These are phyloP conservation scores for Piprites chloris DNA, from an alignment of 2,113 vertebrate species.

Conservation along the genomic window DNA sequence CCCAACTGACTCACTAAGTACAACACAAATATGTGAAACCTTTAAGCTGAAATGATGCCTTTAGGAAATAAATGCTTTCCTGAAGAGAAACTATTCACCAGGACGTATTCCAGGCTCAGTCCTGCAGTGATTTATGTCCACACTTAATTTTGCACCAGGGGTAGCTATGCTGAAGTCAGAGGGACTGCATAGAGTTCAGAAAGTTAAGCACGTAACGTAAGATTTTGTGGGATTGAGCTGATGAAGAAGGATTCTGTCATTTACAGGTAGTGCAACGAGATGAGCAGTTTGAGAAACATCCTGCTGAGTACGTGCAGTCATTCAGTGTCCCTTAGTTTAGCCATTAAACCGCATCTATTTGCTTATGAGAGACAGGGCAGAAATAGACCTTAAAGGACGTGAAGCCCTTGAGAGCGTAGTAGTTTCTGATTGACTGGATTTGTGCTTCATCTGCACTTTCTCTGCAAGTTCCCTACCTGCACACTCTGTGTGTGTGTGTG, in stretches of 20 bases:
- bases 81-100: constrained; percentile 4
- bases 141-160: not conserved
- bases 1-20: not conserved
- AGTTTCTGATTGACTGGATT: not conserved
- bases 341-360: not conserved
- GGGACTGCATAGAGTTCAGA: not conserved
- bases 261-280: not conserved
- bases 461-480: not conserved
- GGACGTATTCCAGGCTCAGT: not conserved
- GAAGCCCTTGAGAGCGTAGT: not conserved
- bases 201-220: not conserved
- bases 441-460: not conserved
- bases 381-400: not conserved
- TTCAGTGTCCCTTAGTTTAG: not conserved
- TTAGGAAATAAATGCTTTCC: constrained; percentile 27
- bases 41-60: not conserved
- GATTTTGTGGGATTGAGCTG: not conserved
- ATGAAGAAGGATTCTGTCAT: not conserved
- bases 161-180: not conserved
- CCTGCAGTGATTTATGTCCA: constrained; percentile 8
- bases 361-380: not conserved
- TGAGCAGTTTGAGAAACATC: not conserved
- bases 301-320: not conserved
- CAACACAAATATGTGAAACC: not conserved
- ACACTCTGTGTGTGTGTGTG: rapidly evolving